Evolutionary conservation across 2,888 invertebrate species (phyloP).

Genomic region (Chelonus formosanus): DNA sequence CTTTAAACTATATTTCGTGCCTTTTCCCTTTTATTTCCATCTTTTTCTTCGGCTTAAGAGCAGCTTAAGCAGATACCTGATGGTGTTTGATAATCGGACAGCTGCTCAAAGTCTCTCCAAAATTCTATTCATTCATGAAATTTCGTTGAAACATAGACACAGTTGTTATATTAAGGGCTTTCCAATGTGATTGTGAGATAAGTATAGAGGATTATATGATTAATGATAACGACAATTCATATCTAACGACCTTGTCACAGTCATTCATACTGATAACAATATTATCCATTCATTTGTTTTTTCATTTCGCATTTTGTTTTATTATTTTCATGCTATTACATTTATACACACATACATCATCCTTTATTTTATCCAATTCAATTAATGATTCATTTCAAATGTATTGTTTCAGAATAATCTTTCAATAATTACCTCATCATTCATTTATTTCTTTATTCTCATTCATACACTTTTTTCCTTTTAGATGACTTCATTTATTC

Average conservation of each 20-base stretch:
- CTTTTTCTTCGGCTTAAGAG: conserved; percentile 7
- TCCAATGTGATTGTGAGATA: conserved; percentile 7
- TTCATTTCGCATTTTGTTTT: neutral
- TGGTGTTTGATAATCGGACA: conserved; percentile 18
- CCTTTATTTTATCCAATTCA: too few relatives aligned
- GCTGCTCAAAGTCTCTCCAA: conserved; percentile 10
- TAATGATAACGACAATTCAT: conserved; percentile 10
- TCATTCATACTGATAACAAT: conserved; percentile 18
- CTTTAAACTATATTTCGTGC: conserved; percentile 5
- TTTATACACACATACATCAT: too few relatives aligned
- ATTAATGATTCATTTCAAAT: conserved; percentile 2
- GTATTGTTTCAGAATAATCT: neutral
- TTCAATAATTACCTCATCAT: too few relatives aligned
- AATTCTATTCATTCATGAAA: conserved; percentile 7
- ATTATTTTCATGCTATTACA: neutral
- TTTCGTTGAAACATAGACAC: too few relatives aligned
- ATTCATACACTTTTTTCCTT: too few relatives aligned
- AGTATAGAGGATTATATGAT: conserved; percentile 8
- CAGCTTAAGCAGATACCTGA: conserved; percentile 10
- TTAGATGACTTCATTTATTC: too few relatives aligned
- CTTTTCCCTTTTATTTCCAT: conserved; percentile 10
- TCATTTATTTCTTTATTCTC: neutral
- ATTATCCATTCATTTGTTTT: conserved; percentile 1
- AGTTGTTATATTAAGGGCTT: neutral
- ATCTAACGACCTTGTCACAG: conserved; percentile 19